Evolutionary conservation across 1,140 invertebrate genomes (phyloP).

Genomic region (Stenopsyche tienmushanensis): DNA sequence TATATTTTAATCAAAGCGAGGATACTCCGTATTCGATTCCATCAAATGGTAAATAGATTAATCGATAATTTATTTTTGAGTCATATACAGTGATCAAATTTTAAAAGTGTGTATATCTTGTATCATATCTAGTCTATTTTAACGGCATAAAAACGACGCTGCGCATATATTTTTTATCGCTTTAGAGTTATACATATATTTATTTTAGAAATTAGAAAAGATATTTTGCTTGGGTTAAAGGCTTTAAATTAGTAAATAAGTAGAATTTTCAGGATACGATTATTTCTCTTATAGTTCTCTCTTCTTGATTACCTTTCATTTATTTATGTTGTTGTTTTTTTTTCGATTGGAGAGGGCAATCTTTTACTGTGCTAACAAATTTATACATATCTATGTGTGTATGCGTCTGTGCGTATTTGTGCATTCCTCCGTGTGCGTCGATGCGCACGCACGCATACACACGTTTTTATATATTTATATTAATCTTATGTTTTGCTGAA

Average conservation of each 20-base stretch:
- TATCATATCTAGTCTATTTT: too few species aligned
- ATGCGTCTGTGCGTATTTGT: too few species aligned
- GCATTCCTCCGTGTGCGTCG: too few species aligned
- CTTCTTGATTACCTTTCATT: background rate
- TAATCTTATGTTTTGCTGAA: slow-evolving; percentile 33
- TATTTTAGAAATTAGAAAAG: too few species aligned
- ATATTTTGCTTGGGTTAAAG: slow-evolving; percentile 15
- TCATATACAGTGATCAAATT: too few species aligned
- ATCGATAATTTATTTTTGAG: too few species aligned
- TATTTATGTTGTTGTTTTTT: slow-evolving; percentile 3
- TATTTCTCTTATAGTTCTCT: too few species aligned
- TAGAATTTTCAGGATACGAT: background rate
- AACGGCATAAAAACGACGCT: too few species aligned
- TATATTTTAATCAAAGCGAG: background rate
- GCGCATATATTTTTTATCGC: too few species aligned
- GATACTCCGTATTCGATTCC: background rate
- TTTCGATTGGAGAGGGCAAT: slow-evolving; percentile 4
- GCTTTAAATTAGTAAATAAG: slow-evolving; percentile 8
- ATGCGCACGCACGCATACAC: too few species aligned
- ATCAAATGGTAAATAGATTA: background rate
- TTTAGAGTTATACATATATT: too few species aligned
- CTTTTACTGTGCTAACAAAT: slow-evolving; percentile 18
- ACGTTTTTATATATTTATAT: slow-evolving; percentile 25
- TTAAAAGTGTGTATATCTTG: background rate
- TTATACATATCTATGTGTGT: slow-evolving; percentile 3